Percentiles rank a stretch among this genome's conserved stretches.
Conservation (phyloP, 2,113 vertebrate genomes). For the Phycodurus eques region DNA sequence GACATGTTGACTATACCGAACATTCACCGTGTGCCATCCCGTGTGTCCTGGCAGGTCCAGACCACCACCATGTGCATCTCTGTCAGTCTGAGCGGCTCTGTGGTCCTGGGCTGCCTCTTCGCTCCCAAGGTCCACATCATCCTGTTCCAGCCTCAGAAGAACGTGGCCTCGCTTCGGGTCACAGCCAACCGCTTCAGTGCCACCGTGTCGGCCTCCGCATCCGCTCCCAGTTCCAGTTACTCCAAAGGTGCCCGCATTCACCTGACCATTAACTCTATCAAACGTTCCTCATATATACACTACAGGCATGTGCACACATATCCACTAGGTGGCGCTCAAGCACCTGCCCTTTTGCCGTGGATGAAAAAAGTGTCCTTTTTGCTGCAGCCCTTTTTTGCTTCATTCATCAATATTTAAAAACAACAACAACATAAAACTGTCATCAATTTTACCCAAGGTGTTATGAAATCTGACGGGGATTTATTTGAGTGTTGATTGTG, state of each 20-base stretch:
- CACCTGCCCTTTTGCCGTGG: too few species aligned
- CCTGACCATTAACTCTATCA: background rate
- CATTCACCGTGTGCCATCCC: background rate
- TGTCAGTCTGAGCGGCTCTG: constrained; percentile 93
- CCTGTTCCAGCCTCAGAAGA: constrained; percentile 98
- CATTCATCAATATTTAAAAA: too few species aligned
- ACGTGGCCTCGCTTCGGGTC: constrained; percentile 84
- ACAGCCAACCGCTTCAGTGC: constrained; percentile 85
- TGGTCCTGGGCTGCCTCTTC: constrained; percentile 94
- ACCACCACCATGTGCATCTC: constrained; percentile 99
- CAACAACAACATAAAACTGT: too few species aligned
- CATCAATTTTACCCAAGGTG: too few species aligned
- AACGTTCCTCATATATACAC: too few species aligned
- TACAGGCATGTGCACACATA: too few species aligned
- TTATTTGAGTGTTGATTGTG: too few species aligned
- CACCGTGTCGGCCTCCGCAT: constrained; percentile 58
- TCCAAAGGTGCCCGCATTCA: constrained; percentile 73
- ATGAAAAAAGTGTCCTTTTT: too few species aligned
- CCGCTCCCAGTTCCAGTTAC: constrained; percentile 75
- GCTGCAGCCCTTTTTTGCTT: too few species aligned
- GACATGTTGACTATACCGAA: background rate
- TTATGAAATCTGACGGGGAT: too few species aligned
- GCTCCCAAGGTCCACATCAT: constrained; percentile 96
- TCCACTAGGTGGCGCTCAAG: too few species aligned
- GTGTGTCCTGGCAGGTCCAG: constrained; percentile 82